Evolutionary conservation across 2,113 vertebrate species (phyloP).

Genomic region (Daphoenositta chrysoptera): DNA sequence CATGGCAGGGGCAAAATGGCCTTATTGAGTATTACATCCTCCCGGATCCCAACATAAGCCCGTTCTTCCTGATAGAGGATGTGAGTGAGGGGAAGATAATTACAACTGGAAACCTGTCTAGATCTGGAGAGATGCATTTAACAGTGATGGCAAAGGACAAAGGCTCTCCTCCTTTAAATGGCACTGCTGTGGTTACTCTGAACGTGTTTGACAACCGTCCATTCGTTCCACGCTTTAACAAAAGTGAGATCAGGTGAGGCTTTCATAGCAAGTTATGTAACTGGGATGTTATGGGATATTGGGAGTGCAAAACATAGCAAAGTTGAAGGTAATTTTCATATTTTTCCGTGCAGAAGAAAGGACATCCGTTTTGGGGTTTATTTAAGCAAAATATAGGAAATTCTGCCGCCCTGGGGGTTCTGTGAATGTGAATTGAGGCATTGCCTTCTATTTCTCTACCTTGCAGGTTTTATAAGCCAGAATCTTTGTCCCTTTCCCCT

Average conservation of each 20-base stretch:
- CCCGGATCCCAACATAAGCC: not conserved
- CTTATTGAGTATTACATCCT: slow-evolving; percentile 50
- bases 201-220: slow-evolving; percentile 18
- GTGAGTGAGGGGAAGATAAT: slow-evolving; percentile 37
- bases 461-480: not conserved
- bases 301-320: not conserved
- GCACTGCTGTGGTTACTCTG: slow-evolving; percentile 14
- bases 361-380: not conserved
- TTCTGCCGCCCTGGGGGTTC: not conserved
- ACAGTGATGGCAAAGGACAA: slow-evolving; percentile 58
- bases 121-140: slow-evolving; percentile 12
- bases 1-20: slow-evolving; percentile 51
- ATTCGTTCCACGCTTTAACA: slow-evolving; percentile 2
- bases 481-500: not conserved
- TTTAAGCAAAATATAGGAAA: not conserved
- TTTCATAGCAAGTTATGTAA: not conserved
- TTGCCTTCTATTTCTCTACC: not conserved
- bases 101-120: slow-evolving; percentile 40
- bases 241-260: slow-evolving; percentile 52
- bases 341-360: not conserved
- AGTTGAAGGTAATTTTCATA: not conserved
- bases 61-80: slow-evolving; percentile 52
- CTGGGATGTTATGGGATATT: too few relatives aligned
- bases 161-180: slow-evolving; percentile 50
- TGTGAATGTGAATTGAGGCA: not conserved